Evolutionary conservation across 2,113 vertebrate genomes (phyloP).

Genomic region (Ardeotis arabs): DNA sequence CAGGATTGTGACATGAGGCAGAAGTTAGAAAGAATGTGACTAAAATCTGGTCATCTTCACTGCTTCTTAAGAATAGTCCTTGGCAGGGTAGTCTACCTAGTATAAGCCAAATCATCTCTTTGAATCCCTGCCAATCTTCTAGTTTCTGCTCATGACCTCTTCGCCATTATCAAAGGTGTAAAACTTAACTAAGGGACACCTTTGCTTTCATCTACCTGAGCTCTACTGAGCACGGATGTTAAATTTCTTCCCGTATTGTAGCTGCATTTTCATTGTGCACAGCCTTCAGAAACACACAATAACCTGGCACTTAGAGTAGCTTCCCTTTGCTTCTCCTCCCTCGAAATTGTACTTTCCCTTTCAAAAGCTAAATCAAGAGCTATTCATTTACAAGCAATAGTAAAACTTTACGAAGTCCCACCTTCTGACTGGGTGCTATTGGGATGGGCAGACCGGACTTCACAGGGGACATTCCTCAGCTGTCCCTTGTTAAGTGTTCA

Average conservation of each 20-base stretch:
- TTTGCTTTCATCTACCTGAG: neutral
- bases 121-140: neutral
- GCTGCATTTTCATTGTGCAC: neutral
- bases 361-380: neutral
- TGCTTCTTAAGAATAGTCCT: neutral
- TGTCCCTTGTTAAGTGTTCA: neutral
- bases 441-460: neutral
- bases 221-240: neutral
- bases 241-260: neutral
- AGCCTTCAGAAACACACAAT: neutral
- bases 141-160: neutral
- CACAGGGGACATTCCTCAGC: neutral
- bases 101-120: neutral
- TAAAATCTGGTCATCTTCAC: neutral
- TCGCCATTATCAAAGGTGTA: neutral
- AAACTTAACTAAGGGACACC: neutral
- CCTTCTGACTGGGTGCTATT: neutral
- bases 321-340: neutral
- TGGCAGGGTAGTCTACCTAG: neutral
- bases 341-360: neutral
- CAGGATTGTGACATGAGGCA: neutral
- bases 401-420: neutral
- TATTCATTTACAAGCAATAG: neutral
- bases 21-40: neutral
- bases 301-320: neutral